Evolutionary conservation across 2,888 invertebrate genomes (phyloP), one percentile per base, ranked within the genome.

Genomic region (Pandemis cinnamomeana): DNA sequence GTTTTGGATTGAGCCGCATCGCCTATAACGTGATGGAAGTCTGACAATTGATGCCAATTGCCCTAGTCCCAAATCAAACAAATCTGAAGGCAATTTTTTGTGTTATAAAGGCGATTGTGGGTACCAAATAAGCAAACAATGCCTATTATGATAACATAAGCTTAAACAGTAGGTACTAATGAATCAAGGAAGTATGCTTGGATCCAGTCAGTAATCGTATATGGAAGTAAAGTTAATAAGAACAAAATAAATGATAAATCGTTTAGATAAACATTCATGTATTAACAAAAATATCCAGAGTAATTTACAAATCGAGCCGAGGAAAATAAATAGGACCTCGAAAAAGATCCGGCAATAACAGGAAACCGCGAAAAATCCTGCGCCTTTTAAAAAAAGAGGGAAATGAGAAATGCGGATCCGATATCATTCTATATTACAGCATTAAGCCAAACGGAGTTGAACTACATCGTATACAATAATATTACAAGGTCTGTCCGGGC

Each of bases 381-480:
- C 58, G 11, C 58, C 27, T 10, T 58, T 58, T 11, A 27, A 55
- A 55, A 58, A 27, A 58, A 58, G 27, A 27, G 58, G 27, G 58
- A 58, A 58, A 58, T 58, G 58, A 58, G 58, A 58, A 58, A 58
- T 58, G 58, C 58, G 58, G 58, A 58, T 58, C 58, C 27, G 58
- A 58, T 58, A 58, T 58, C 58, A 58, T 6, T 58, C 58, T 2
- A n/a, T n/a, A 0, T 20, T 55, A n/a, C 7, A 55, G 55, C 55
- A 55, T 6, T 20, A 8, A 55, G 15, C 20, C 20, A 7, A 55
- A 15, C 8, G 55, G 55, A 55, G 20, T 36, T 36, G 27, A 36
- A 36, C 27, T 36, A 36, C 27, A 36, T 36, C 27, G 27, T 2
- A 44, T 7, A 7, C 8, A 44, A 44, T 8, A 5, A 7, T 44